A percentile compares a stretch with the other conserved stretches of the same genome.
Conservation (phyloP, 1,140 invertebrate species). For the Diabrotica undecimpunctata region DNA sequence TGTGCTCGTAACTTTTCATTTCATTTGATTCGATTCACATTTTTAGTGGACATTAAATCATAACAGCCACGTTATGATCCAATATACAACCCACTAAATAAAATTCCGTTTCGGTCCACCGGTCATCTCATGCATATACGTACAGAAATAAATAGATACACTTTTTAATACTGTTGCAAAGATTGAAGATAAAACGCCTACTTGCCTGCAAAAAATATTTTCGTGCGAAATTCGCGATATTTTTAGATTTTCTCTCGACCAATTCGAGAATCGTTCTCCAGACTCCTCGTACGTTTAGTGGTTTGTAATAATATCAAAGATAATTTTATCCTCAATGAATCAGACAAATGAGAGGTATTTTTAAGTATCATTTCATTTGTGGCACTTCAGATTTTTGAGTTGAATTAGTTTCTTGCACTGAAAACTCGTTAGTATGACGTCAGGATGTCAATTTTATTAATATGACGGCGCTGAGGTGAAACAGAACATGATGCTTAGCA, state of each 20-base stretch:
- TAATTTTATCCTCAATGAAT: neutral
- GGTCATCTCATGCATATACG: neutral
- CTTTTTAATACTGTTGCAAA: neutral
- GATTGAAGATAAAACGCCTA: neutral
- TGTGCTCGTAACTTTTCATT: too few relatives aligned
- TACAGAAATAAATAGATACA: neutral
- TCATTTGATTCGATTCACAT: too few relatives aligned
- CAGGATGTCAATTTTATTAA: too few relatives aligned
- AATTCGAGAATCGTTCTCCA: neutral
- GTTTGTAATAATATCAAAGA: conserved; percentile 1
- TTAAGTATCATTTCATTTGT: conserved; percentile 3
- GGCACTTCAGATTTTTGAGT: neutral
- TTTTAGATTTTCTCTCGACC: neutral
- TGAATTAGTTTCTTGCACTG: neutral
- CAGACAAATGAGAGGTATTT: neutral
- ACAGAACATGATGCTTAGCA: too few relatives aligned
- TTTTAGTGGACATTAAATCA: too few relatives aligned
- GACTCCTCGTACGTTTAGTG: neutral
- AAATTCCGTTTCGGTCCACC: neutral
- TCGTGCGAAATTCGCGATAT: neutral
- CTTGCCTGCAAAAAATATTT: neutral
- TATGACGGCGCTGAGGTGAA: too few relatives aligned
- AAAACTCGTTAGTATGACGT: too few relatives aligned
- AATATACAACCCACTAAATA: neutral
- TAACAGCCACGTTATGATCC: too few relatives aligned